A percentile compares a stretch with the other conserved stretches of the same genome.
Conservation (phyloP, 2,113 vertebrate species). For the Aramus guarauna region DNA sequence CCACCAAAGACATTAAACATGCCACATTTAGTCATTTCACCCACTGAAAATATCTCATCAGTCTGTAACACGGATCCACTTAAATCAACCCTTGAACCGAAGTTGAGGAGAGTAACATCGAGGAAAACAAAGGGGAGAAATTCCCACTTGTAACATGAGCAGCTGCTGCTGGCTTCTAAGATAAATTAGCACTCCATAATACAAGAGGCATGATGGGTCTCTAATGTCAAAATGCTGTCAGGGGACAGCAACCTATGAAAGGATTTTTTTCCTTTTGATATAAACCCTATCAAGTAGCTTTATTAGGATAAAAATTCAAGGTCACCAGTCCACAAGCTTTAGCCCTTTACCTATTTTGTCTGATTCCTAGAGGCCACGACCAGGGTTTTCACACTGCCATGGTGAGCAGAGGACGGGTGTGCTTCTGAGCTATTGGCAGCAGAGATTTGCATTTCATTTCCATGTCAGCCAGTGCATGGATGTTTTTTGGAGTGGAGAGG, state of each 20-base stretch:
- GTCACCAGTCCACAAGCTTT: not conserved
- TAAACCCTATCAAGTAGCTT: not conserved
- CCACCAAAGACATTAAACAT: not conserved
- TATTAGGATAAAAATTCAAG: constrained; percentile 24
- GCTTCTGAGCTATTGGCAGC: not conserved
- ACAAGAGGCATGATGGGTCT: constrained; percentile 14
- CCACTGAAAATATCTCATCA: constrained; percentile 3
- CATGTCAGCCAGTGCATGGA: not conserved
- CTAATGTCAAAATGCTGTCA: constrained; percentile 19
- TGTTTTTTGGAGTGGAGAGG: not conserved
- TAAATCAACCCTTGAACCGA: constrained; percentile 26
- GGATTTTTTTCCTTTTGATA: not conserved
- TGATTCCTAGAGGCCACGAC: not conserved
- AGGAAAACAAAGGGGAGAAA: constrained; percentile 53
- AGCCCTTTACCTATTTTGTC: not conserved
- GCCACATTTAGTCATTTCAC: not conserved
- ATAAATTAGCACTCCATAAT: constrained; percentile 56
- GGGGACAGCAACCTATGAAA: constrained; percentile 2
- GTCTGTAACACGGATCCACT: constrained; percentile 7
- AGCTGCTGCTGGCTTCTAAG: constrained; percentile 47
- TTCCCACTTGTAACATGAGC: constrained; percentile 60
- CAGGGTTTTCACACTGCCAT: rapidly evolving
- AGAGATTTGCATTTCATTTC: not conserved
- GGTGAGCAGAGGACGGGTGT: not conserved
- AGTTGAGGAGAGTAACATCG: not conserved